Conservation (phyloP, 92 coral and sea anemone species). For the Metridium senile region DNA sequence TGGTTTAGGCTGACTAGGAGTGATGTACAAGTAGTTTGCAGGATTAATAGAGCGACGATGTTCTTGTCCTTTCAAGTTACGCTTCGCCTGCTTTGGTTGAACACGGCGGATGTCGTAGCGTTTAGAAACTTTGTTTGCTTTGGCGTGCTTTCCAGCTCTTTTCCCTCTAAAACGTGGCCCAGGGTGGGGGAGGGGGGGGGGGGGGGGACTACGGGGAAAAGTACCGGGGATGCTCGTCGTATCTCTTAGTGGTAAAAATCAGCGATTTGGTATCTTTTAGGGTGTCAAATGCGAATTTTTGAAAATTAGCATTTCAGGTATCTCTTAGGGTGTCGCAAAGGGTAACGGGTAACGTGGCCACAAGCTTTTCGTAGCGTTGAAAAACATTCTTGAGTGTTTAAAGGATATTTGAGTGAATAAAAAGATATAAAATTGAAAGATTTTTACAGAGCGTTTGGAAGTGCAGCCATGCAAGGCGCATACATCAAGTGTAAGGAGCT, state of each 20-base stretch:
- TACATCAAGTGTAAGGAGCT: too few species aligned
- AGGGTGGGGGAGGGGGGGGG: too few species aligned
- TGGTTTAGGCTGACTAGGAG: background rate
- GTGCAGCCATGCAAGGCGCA: slow-evolving; percentile 1
- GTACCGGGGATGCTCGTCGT: too few species aligned
- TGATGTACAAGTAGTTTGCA: background rate
- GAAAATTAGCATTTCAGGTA: too few species aligned
- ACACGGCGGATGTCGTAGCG: background rate
- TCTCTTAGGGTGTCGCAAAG: too few species aligned
- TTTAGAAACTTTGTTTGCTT: background rate
- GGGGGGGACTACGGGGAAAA: too few species aligned
- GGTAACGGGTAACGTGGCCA: background rate
- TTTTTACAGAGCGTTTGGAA: background rate
- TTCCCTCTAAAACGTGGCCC: too few species aligned
- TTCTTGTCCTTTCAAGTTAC: background rate
- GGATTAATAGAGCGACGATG: background rate
- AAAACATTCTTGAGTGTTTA: background rate
- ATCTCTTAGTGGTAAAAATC: too few species aligned
- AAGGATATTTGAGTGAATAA: background rate
- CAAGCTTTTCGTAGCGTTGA: background rate
- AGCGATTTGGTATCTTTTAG: too few species aligned
- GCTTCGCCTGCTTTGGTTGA: background rate
- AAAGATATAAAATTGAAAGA: background rate
- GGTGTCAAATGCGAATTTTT: too few species aligned
- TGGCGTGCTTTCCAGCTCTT: background rate